Evolutionary conservation across 2,888 invertebrate species (phyloP), one percentile per base, ranked within the genome.

Genomic region (Trisateles emortualis): DNA sequence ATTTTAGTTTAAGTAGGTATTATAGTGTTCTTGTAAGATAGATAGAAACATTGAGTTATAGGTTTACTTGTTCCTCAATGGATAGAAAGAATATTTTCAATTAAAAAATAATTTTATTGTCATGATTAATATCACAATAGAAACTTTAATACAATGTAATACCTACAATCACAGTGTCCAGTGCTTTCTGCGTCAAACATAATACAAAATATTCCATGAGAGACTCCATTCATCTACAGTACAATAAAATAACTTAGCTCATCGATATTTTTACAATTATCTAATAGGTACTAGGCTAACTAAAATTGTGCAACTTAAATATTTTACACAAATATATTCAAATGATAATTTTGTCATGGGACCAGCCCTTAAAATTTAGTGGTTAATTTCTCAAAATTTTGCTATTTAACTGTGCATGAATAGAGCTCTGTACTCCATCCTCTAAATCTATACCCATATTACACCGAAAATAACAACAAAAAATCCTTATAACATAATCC

Each of bases 81-180:
- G 1, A 52, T 1, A 29, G 43, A 53, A 52, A 61, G 36, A 51
- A 14, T 16, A 51, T 36, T 46, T 4, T 47, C 39, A 40, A 42
- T 52, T 66, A 38, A 64, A 69, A 71, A 78, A 68, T 67, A 62
- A 14, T 70, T 81, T 81, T 78, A 81, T 77, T 80, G 72, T 66
- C 69, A 80, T 72, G 62, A 68, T 55, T 68, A 66, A 68, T 75
- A 75, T 72, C 74, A 81, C 81, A 79, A 74, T 68, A 68, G 49
- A 59, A 74, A 57, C 59, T 70, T 56, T 68, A 61, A 47, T 64
- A 72, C 57, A 74, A 61, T 66, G 64, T 64, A 73, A 64, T 76
- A 73, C 51, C 78, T 79, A 79, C 78, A 78, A 83, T 83, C 83
- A 84, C 84, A 82, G 78, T 75, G 68, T 74, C 71, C 74, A 68